phyloP scores from a whole-genome alignment of 2,888 invertebrate genomes.

The Protonemura montana region DNA sequence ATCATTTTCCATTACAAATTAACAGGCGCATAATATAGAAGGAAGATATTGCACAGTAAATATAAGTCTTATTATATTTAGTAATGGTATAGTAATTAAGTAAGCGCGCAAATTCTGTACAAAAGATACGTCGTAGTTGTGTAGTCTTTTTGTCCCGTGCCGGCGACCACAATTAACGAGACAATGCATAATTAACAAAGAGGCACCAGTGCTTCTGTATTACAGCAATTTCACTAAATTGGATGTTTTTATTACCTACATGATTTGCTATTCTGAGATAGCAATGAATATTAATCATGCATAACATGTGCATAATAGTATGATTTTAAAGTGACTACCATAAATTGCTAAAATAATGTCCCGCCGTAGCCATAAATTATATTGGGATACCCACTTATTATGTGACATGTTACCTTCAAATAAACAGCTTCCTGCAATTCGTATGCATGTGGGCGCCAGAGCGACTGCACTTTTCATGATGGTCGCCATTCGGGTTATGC shows the following conservation, averaged over 20 bases:
- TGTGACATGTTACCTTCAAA: not conserved
- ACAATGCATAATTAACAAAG: not conserved
- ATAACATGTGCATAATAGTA: not conserved
- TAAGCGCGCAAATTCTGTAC: too few species aligned
- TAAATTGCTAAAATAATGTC: not conserved
- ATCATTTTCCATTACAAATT: too few species aligned
- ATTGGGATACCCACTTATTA: not conserved
- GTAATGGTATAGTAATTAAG: too few species aligned
- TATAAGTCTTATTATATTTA: too few species aligned
- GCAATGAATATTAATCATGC: not conserved
- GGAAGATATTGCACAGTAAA: too few species aligned
- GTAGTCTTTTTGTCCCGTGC: not conserved
- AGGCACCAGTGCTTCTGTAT: not conserved
- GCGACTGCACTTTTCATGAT: not conserved
- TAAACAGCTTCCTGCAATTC: not conserved
- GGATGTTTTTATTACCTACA: not conserved
- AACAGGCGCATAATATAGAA: too few species aligned
- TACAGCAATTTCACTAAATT: not conserved
- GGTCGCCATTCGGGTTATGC: too few species aligned
- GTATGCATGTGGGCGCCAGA: not conserved
- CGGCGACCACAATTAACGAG: not conserved
- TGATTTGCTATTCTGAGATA: not conserved
- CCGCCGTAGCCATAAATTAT: not conserved
- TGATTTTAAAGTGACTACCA: not conserved
- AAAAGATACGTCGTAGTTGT: too few species aligned